Conservation (phyloP, 2,888 invertebrate genomes). For the Parnassius smintheus region DNA sequence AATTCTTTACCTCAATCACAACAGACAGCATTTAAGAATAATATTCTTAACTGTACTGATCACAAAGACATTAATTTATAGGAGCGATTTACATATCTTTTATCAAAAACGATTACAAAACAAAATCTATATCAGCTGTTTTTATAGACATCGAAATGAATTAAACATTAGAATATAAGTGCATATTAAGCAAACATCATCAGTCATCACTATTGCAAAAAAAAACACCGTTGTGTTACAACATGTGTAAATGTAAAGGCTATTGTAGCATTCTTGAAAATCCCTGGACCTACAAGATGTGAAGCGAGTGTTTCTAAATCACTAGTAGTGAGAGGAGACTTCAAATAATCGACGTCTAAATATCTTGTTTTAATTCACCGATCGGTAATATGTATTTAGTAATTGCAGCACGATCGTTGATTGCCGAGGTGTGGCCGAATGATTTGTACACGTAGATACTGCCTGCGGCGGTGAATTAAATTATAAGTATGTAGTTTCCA, state of each 20-base stretch:
- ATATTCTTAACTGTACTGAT: too few relatives aligned
- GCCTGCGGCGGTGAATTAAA: constrained; percentile 22
- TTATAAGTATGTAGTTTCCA: neutral
- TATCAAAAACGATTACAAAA: too few relatives aligned
- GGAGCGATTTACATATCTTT: too few relatives aligned
- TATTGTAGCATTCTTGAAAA: neutral
- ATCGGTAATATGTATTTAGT: constrained; percentile 9
- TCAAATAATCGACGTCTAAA: constrained; percentile 4
- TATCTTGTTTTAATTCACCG: constrained; percentile 15
- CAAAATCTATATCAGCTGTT: too few relatives aligned
- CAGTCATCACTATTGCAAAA: neutral
- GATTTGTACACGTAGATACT: constrained; percentile 6
- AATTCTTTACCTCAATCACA: too few relatives aligned
- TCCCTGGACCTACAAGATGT: constrained; percentile 2
- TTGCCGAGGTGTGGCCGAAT: constrained; percentile 16
- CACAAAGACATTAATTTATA: too few relatives aligned
- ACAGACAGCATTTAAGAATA: too few relatives aligned
- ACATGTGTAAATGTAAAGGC: constrained; percentile 4
- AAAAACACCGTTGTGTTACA: neutral
- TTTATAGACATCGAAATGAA: too few relatives aligned
- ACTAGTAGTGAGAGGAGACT: constrained; percentile 8
- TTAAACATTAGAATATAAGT: neutral
- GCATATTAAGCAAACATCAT: constrained; percentile 2
- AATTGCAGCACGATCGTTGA: constrained; percentile 11
- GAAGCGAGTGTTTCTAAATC: constrained; percentile 2